Evolutionary conservation across 2,797 vertebrate genomes (phyloP), one percentile per base, ranked within the genome.

Genomic region (Nothura maculosa): DNA sequence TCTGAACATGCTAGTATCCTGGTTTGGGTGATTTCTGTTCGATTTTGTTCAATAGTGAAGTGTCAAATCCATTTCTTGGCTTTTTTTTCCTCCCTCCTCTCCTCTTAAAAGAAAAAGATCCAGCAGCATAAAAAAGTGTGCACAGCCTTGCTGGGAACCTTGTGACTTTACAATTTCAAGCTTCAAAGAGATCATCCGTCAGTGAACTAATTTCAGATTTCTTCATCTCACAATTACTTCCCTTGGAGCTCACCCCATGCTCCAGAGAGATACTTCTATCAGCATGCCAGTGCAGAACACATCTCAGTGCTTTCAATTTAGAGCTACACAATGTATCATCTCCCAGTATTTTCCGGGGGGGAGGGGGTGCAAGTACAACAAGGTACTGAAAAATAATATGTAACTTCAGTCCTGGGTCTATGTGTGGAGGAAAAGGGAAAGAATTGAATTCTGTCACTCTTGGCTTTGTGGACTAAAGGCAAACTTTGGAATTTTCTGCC

Each of bases 201-300:
- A 94, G 9, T 25, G 62, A 81, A 76, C 68, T 94, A 70, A 94
- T 96, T 96, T 93, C 85, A 73, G 73, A 58, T 81, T 85, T 94
- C 78, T 92, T 86, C 81, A 47, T 82, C 57, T 80, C 61, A 47
- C 81, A 82, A 86, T 94, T 95, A 86, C 67, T 92, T 90, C 25
- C 43, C 73, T 63, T 54, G 28, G 45, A 57, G 28, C 43, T 18
- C 72, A 30, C 69, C 40, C 28, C 62, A 67, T 20, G 55, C 58
- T 47, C 63, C 50, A 10, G 45, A 12, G 40, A 81, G 57, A 75
- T 58, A 48, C 21, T 5, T n/a, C 82, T 69, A 43, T 81, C 64
- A 21, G 24, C 5, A 38, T 32, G 50, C 58, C 14, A 25, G 45
- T 7, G 13, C 64, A 82, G 68, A n/a, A 81, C n/a, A 81, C n/a